Base-by-base conservation (phyloP, 1,140 invertebrate species). In the Vollenhovia emeryi region DNA sequence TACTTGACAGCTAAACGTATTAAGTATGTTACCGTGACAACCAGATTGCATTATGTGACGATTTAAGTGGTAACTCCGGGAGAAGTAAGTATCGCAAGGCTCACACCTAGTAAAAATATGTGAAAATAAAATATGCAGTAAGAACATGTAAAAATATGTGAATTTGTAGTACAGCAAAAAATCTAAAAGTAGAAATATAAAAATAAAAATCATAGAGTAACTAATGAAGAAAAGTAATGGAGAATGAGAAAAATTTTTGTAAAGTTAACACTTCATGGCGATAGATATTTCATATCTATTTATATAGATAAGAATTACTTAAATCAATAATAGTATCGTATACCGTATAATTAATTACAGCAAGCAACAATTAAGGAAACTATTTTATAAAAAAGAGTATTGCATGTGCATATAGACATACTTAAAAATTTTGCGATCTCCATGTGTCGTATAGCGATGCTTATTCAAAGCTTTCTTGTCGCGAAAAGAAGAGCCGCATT, bases 61-160 rank as follows among this genome's bases (percentile, higher is more conserved):
- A 90, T 97, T 96, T 73, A 98, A 93, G 88, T 98, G 97, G 90
- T 97, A 97, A 86, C 97, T 97, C 57, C 97, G 94, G 21, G 96
- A 97, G 89, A 98, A 98, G 79, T 96, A 96, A 89, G 95, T 96
- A 87, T 96, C 95, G 89, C 96, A 97, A 45, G 94, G 93, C 3
- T 95, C 94, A 90, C 96, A 97, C 80, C 95, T 95, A 74, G 15
- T 94, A 94, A 3, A 59, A 60, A 86, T 50, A 5, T 33, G 2
- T 11, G 43, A 80, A 21, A 40, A 21, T 40, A n/a, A n/a, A n/a
- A n/a, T n/a, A n/a, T n/a, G n/a, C n/a, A n/a, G n/a, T n/a, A n/a
- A n/a, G n/a, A n/a, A n/a, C n/a, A n/a, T n/a, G n/a, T n/a, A n/a
- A n/a, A n/a, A n/a, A n/a, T n/a, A n/a, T n/a, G n/a, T n/a, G n/a